phyloP scores from a whole-genome alignment of 2,797 vertebrate species.

The Typhlichthys eigenmanni region DNA sequence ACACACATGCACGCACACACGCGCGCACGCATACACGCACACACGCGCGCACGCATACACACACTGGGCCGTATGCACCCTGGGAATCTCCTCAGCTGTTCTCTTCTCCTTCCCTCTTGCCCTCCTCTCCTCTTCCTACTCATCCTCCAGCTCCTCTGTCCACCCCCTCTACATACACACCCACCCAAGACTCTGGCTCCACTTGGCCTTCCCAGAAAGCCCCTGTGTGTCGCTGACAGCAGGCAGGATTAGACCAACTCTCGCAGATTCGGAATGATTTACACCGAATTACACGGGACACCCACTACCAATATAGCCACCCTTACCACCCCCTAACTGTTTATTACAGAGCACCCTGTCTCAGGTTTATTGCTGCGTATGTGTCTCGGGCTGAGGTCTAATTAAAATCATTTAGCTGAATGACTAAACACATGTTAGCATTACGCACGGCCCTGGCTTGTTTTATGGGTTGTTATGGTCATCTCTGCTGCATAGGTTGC shows the following conservation, averaged over 20 bases:
- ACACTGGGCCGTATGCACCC: constrained; percentile 9
- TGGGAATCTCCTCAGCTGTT: constrained; percentile 71
- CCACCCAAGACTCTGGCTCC: constrained; percentile 62
- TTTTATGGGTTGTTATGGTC: constrained; percentile 38
- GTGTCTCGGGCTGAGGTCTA: constrained; percentile 38
- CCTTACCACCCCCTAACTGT: constrained; percentile 56
- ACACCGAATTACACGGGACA: constrained; percentile 56
- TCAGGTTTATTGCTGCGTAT: constrained; percentile 49
- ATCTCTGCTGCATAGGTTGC: constrained; percentile 10
- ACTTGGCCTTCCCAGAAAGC: constrained; percentile 40
- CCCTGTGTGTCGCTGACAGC: neutral
- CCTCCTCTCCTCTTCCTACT: constrained; percentile 24
- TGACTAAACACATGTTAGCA: constrained; percentile 53
- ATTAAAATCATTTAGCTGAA: constrained; percentile 62
- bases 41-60: constrained; percentile 3
- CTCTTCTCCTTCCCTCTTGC: neutral
- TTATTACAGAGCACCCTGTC: constrained; percentile 56
- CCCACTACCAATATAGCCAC: constrained; percentile 49
- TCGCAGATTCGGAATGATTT: constrained; percentile 30
- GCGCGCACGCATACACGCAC: constrained; percentile 20
- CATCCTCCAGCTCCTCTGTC: constrained; percentile 19
- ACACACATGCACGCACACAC: neutral
- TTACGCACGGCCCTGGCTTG: constrained; percentile 37
- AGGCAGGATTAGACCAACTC: neutral
- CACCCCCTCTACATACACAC: no score